Evolutionary conservation across 2,888 invertebrate genomes (phyloP).

Genomic region (Clanis bilineata): DNA sequence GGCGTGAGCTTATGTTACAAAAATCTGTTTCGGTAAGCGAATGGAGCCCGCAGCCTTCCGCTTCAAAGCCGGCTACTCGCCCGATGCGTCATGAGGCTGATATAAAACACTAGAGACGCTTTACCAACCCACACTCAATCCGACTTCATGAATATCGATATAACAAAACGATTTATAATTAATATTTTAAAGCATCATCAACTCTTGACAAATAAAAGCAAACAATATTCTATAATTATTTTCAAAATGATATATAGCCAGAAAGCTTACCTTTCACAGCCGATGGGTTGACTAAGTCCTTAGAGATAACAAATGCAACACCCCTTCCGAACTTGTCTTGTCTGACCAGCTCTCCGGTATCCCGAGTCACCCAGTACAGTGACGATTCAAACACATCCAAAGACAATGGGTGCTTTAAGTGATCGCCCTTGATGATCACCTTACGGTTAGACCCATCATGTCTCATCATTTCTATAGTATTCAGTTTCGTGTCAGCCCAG

Average conservation of each 20-base stretch:
- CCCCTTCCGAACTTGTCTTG: constrained; percentile 99
- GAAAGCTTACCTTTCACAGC: constrained; percentile 86
- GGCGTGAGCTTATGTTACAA: too few species aligned
- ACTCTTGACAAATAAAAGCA: too few species aligned
- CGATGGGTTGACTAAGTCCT: constrained; percentile 92
- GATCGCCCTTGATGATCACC: constrained; percentile 87
- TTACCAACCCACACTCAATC: too few species aligned
- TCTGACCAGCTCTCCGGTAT: constrained; percentile 91
- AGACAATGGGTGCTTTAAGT: constrained; percentile 89
- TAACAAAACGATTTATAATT: too few species aligned
- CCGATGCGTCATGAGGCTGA: too few species aligned
- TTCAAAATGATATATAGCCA: background rate
- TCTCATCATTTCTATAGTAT: constrained; percentile 93
- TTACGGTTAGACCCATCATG: constrained; percentile 90
- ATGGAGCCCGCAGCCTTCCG: too few species aligned
- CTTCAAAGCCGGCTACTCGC: too few species aligned
- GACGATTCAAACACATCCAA: constrained; percentile 97
- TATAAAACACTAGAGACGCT: too few species aligned
- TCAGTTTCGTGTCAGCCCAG: constrained; percentile 97
- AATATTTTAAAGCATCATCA: too few species aligned
- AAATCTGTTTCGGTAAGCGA: too few species aligned
- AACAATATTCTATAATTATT: too few species aligned
- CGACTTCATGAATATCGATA: too few species aligned
- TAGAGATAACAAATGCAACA: constrained; percentile 91
- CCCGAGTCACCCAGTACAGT: constrained; percentile 96